Evolutionary conservation across 2,113 vertebrate species (phyloP).

Genomic region (Rhinogobius similis): DNA sequence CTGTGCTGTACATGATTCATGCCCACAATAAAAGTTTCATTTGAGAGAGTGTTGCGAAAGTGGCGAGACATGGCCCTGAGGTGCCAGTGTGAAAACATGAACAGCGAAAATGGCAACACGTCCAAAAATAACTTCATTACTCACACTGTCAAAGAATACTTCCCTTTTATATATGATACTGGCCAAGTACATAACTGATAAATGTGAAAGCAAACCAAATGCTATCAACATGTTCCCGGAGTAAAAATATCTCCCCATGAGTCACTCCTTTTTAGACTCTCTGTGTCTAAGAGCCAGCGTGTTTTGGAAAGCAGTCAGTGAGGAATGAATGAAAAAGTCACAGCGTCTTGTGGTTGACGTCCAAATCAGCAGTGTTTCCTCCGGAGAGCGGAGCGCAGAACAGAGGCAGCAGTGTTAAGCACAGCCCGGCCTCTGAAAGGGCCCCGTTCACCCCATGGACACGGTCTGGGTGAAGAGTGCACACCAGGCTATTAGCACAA

Average conservation of each 20-base stretch:
- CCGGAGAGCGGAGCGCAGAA: constrained; percentile 45
- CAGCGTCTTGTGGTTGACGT: constrained; percentile 48
- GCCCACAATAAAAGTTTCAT: constrained; percentile 6
- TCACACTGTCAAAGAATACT: constrained; percentile 15
- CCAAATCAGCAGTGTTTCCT: constrained; percentile 51
- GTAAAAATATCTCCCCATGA: constrained; percentile 27
- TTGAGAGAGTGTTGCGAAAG: neutral
- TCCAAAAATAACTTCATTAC: constrained; percentile 15
- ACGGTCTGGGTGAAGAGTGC: constrained; percentile 48
- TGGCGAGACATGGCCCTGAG: neutral
- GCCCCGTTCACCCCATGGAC: constrained; percentile 51
- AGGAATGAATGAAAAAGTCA: constrained; percentile 45
- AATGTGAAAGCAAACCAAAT: constrained; percentile 27
- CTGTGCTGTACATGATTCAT: neutral
- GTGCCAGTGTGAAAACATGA: neutral
- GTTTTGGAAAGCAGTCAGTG: constrained; percentile 10
- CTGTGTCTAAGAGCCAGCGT: constrained; percentile 25
- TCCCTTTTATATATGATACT: constrained; percentile 4
- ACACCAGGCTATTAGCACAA: constrained; percentile 37
- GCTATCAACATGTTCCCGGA: constrained; percentile 11
- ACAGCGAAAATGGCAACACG: neutral
- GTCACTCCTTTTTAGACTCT: constrained; percentile 21
- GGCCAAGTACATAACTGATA: constrained; percentile 13
- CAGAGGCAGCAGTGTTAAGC: constrained; percentile 65
- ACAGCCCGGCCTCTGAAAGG: constrained; percentile 44